phyloP scores from a whole-genome alignment of 1,140 invertebrate genomes.

The Delia radicum region DNA sequence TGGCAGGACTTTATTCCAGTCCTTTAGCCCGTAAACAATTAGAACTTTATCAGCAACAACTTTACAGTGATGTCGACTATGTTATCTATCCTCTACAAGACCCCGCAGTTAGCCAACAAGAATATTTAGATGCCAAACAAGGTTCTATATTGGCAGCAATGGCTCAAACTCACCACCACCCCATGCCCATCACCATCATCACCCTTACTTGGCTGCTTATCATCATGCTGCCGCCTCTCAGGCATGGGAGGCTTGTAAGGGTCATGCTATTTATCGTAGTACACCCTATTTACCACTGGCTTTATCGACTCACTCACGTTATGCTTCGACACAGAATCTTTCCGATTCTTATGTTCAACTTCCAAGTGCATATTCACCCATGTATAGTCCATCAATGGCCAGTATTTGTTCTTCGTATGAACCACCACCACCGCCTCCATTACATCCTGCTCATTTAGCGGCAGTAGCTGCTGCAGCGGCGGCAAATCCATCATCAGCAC shows the following conservation, averaged over 20 bases:
- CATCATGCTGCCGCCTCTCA: conserved; percentile 29
- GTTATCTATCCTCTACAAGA: conserved; percentile 87
- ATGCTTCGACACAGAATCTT: conserved; percentile 74
- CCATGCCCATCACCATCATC: conserved; percentile 53
- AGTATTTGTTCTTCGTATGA: conserved; percentile 59
- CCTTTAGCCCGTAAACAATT: conserved; percentile 75
- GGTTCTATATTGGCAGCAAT: conserved; percentile 66
- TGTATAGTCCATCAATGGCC: conserved; percentile 63
- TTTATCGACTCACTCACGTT: conserved; percentile 65
- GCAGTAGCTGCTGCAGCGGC: conserved; percentile 57
- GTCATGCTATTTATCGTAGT: conserved; percentile 74
- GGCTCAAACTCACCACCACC: conserved; percentile 59
- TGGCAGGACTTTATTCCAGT: conserved; percentile 65
- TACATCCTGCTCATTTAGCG: conserved; percentile 58
- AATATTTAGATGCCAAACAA: conserved; percentile 84
- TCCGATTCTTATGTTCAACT: conserved; percentile 69
- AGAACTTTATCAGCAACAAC: conserved; percentile 80
- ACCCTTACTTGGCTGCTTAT: conserved; percentile 59
- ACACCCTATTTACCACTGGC: conserved; percentile 73
- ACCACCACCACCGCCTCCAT: conserved; percentile 59
- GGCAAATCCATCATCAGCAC: conserved; percentile 42
- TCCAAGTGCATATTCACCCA: conserved; percentile 60
- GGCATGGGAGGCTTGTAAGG: conserved; percentile 62
- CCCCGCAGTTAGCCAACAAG: conserved; percentile 82
- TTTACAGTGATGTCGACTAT: conserved; percentile 86